Conservation (phyloP, 2,113 vertebrate species). For the Actenoides hombroni region DNA sequence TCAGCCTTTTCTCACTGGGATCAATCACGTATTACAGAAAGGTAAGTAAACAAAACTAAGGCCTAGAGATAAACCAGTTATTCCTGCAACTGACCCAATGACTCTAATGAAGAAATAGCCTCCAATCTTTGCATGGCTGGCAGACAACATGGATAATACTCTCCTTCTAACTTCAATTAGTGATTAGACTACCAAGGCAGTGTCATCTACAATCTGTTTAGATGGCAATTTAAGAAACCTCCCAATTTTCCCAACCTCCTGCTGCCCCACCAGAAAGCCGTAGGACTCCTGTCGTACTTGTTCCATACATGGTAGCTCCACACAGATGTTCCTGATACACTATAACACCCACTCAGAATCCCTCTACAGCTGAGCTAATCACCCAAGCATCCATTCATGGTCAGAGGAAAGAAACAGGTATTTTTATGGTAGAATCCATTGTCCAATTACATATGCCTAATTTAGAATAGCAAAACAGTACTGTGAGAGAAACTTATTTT, state of each 20-base stretch:
- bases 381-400: background rate
- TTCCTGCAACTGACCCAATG: background rate
- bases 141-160: background rate
- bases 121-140: background rate
- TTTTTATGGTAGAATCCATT: background rate
- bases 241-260: background rate
- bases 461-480: background rate
- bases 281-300: background rate
- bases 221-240: background rate
- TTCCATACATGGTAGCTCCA: background rate
- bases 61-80: background rate
- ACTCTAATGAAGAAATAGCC: background rate
- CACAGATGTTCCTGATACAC: accelerated
- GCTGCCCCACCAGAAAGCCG: background rate
- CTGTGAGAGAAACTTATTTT: background rate
- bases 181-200: background rate
- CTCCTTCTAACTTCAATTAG: background rate
- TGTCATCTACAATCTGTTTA: background rate
- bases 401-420: background rate
- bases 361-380: background rate
- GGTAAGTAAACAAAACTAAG: background rate
- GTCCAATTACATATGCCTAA: background rate
- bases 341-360: background rate
- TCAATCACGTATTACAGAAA: background rate
- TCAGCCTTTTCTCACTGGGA: background rate